Conservation (phyloP, 1,140 invertebrate genomes). For the Hydropsyche tenuis region DNA sequence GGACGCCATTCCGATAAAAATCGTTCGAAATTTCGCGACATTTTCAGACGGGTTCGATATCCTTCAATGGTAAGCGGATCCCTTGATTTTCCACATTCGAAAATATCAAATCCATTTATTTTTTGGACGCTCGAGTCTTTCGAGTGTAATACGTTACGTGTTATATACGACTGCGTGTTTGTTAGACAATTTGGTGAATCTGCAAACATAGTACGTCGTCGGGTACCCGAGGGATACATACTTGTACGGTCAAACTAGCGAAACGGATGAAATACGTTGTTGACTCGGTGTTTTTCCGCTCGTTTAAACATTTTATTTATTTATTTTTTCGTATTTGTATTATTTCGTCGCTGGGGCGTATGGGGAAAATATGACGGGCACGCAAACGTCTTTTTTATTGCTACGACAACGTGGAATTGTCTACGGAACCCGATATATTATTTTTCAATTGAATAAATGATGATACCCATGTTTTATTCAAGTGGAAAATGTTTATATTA, state of each 20-base stretch:
- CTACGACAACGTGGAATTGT: too few species aligned
- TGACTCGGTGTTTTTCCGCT: background rate
- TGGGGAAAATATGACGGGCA: background rate
- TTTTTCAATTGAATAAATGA: too few species aligned
- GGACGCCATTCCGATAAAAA: background rate
- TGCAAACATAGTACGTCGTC: background rate
- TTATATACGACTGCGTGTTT: background rate
- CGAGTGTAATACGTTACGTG: too few species aligned
- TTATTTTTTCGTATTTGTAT: background rate
- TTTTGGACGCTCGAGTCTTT: too few species aligned
- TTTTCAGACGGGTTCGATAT: conserved; percentile 14
- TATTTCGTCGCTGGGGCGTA: background rate
- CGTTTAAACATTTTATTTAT: conserved; percentile 12
- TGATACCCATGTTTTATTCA: too few species aligned
- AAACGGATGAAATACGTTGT: background rate
- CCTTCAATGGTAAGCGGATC: too few species aligned
- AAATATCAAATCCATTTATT: too few species aligned
- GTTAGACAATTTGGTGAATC: conserved; percentile 7
- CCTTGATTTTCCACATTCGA: too few species aligned
- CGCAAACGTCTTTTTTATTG: background rate
- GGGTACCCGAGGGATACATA: background rate
- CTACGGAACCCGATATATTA: too few species aligned
- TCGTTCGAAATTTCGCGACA: conserved; percentile 1
- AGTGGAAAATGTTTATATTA: too few species aligned
- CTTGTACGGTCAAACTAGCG: conserved; percentile 13